A percentile compares a stretch with the other conserved stretches of the same genome.
Conservation (phyloP, 2,888 invertebrate species). For the Frankliniella fusca region DNA sequence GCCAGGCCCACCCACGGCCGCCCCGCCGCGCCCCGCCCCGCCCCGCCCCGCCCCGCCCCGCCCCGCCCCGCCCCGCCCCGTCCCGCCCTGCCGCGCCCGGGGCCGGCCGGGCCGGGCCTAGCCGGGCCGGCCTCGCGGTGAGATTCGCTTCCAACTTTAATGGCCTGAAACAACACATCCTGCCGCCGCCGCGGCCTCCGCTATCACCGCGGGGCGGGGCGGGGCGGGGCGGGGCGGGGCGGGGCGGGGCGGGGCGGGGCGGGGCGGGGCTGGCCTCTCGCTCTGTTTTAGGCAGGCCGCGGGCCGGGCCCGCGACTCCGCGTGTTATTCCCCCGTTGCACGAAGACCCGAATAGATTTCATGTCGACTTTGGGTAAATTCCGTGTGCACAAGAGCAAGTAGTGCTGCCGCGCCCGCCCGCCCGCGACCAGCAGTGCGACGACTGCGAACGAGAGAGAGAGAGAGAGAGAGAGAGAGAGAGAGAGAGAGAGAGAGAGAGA, state of each 20-base stretch:
- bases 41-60: not conserved
- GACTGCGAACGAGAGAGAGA: no score
- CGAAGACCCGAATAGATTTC: constrained; percentile 24
- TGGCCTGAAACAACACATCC: not conserved
- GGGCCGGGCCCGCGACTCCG: not conserved
- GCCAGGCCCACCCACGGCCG: not conserved
- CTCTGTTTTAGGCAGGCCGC: not conserved
- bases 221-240: no score
- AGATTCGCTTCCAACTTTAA: constrained; percentile 9
- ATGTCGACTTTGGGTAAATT: constrained; percentile 10
- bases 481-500: no score
- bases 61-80: not conserved
- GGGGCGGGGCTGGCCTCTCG: no score
- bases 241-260: no score
- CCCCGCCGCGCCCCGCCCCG: not conserved
- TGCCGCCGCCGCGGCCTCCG: not conserved
- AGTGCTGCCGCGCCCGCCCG: no score
- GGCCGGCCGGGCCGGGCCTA: not conserved
- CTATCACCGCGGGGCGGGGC: no score
- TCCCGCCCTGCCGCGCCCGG: not conserved
- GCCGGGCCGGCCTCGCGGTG: not conserved
- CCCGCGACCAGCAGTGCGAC: no score
- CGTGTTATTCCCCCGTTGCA: not conserved
- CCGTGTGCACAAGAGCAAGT: not conserved
- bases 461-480: no score